Evolutionary conservation across 2,113 vertebrate species (phyloP).

Genomic region (Riparia riparia): DNA sequence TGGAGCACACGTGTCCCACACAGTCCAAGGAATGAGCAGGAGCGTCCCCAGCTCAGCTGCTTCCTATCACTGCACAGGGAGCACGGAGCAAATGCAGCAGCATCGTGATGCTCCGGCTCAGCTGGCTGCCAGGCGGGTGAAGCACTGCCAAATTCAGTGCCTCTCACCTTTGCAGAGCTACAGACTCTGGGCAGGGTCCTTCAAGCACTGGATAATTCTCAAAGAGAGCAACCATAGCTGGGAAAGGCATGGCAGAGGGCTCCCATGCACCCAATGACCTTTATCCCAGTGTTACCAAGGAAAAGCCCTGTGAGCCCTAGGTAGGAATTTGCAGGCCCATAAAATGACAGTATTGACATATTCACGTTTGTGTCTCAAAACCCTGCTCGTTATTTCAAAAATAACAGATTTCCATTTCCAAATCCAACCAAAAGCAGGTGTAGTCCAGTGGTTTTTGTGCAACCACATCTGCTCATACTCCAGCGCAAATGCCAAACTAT

Average conservation of each 20-base stretch:
- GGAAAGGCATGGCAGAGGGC: not conserved
- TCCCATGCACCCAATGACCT: not conserved
- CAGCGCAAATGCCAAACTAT: slow-evolving; percentile 24
- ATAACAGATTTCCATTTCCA: not conserved
- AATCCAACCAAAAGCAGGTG: slow-evolving; percentile 26
- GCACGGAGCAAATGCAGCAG: not conserved
- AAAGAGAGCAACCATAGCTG: not conserved
- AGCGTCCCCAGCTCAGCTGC: not conserved
- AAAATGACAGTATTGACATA: not conserved
- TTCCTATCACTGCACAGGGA: not conserved
- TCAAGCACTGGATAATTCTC: not conserved
- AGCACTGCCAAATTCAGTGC: not conserved
- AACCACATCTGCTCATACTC: slow-evolving; percentile 49
- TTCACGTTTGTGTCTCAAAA: not conserved
- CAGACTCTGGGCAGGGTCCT: not conserved
- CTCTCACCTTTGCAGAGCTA: not conserved
- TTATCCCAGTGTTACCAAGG: not conserved
- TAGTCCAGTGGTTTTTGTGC: slow-evolving; percentile 21
- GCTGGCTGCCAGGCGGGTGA: not conserved
- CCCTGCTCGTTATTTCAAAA: not conserved
- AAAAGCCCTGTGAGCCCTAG: not conserved
- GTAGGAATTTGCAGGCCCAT: not conserved
- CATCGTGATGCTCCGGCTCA: accelerated
- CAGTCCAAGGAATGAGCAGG: not conserved
- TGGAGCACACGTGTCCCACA: not conserved